Evolutionary conservation across 2,888 invertebrate species (phyloP).

Genomic region (Meloe dianella): DNA sequence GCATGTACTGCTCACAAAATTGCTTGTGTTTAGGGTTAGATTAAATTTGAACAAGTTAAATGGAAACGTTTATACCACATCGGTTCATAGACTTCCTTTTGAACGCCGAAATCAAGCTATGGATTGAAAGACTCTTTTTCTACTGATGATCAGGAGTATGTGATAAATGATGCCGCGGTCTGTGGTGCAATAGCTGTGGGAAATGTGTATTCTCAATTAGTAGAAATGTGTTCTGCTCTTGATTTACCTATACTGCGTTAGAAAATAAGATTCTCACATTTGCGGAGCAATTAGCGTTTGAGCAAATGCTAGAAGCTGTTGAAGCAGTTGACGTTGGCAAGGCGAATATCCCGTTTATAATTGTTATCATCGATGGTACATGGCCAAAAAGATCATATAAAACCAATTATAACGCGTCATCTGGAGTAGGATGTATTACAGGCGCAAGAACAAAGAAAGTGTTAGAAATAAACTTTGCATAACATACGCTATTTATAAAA

Average conservation of each 20-base stretch:
- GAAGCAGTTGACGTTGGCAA: no score
- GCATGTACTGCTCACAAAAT: no score
- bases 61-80: no score
- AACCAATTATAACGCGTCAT: slow-evolving; percentile 45
- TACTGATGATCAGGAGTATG: background rate
- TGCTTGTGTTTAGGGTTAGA: no score
- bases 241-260: background rate
- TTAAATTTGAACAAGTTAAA: no score
- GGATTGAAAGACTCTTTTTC: background rate
- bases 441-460: slow-evolving; percentile 39
- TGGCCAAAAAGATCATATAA: slow-evolving; percentile 43
- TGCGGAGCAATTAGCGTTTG: slow-evolving; percentile 1
- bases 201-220: background rate
- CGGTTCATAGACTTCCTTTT: no score
- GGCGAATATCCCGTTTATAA: no score
- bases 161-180: background rate
- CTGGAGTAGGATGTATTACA: slow-evolving; percentile 37
- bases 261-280: background rate
- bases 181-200: background rate
- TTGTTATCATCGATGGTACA: no score
- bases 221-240: background rate
- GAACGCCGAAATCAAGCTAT: no score
- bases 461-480: slow-evolving; percentile 47
- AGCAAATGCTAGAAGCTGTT: slow-evolving; percentile 27
- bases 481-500: slow-evolving; percentile 43